These are phyloP conservation scores for Neuroterus valhalla DNA, from an alignment of 1,140 invertebrate genomes.

Conservation along the genomic window DNA sequence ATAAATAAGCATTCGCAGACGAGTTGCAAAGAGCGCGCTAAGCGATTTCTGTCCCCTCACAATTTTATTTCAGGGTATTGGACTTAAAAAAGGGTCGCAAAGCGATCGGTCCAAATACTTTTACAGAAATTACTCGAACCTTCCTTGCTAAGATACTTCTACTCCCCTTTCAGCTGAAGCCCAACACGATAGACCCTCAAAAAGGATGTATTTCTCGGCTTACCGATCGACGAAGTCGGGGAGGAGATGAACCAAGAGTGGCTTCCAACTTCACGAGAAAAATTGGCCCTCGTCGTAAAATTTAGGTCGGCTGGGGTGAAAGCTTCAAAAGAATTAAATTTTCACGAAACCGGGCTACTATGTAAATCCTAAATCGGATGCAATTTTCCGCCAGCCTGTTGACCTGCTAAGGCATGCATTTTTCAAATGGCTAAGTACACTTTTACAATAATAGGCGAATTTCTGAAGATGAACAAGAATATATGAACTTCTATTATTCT, in stretches of 20 bases:
- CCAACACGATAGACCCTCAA: slow-evolving; percentile 33
- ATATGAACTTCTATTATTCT: no score
- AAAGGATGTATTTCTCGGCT: slow-evolving; percentile 42
- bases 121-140: slow-evolving; percentile 56
- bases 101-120: slow-evolving; percentile 51
- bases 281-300: slow-evolving; percentile 23
- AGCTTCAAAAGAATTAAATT: slow-evolving; percentile 12
- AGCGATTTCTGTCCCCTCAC: slow-evolving; percentile 13
- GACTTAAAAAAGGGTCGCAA: slow-evolving; percentile 21
- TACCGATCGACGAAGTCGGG: slow-evolving; percentile 19
- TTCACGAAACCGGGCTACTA: neutral
- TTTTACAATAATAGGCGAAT: no score
- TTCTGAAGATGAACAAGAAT: no score
- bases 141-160: slow-evolving; percentile 33
- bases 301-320: slow-evolving; percentile 11
- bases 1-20: slow-evolving; percentile 20
- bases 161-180: slow-evolving; percentile 11
- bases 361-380: neutral
- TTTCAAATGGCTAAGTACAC: no score
- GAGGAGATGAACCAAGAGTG: neutral
- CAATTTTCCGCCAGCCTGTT: neutral
- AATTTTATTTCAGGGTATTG: slow-evolving; percentile 9
- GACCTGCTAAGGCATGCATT: no score
- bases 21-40: neutral
- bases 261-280: slow-evolving; percentile 21